Base-by-base conservation (phyloP, 1,140 invertebrate genomes). In the Drosophila bocqueti region DNA sequence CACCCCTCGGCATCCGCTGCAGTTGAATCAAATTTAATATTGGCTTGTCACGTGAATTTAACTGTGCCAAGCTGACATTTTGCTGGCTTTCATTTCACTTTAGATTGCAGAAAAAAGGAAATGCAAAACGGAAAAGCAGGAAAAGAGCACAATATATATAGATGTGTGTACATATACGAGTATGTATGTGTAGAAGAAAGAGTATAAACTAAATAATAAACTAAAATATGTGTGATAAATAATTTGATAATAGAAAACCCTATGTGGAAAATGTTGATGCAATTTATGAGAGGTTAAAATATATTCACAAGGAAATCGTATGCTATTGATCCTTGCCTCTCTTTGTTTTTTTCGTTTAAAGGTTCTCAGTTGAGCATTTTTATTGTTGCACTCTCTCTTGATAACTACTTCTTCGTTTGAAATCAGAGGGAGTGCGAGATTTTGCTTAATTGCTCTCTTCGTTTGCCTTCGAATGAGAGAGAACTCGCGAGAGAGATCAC, bases 11-110 rank as follows among this genome's bases (percentile, higher is more conserved):
- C 50, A 49, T 49, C 57, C 62, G 24, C 49, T 77, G 72, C 75
- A 76, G 75, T 67, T 77, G 75, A 77, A 86, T 86, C 79, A 79
- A 85, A 86, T 87, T 86, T 86, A 86, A 86, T 86, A 86, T 86
- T 86, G 76, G 83, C 83, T 82, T 86, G 79, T 86, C 83, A 87
- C 83, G 79, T 82, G 83, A 86, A 86, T 86, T 86, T 76, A 86
- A 86, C 83, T 82, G 83, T 84, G 82, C 52, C 82, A 85, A 72
- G 59, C 76, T 65, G 55, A 73, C 59, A 71, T 76, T 63, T 63
- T 46, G 29, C 60, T 75, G 64, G 64, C 63, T 81, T 77, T 65
- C 74, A 66, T 84, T 74, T 77, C 64, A 69, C 43, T 65, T 82
- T 68, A 65, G 47, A 84, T 67, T 69, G 47, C 67, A 46, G 59